Base-by-base conservation (phyloP, 2,797 vertebrate genomes). In the Lerista edwardsae region DNA sequence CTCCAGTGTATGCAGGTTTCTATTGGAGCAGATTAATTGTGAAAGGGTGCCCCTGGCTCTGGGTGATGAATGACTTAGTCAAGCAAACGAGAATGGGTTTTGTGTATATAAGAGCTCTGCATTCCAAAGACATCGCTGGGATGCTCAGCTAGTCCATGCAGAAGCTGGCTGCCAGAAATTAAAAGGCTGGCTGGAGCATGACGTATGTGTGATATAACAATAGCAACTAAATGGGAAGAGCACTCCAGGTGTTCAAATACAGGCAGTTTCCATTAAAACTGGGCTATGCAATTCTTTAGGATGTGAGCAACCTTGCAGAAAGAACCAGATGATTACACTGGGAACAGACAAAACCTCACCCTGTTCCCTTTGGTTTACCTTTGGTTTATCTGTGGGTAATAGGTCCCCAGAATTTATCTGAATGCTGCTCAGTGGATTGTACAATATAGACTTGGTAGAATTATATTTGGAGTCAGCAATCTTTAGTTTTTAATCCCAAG, bases 21-120 rank as follows among this genome's bases (percentile, higher is more conserved):
- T 91, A 91, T 90, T 92, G 86, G 89, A 89, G 88, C 91, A 90
- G 91, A 93, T 90, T 85, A 92, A 92, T 86, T 91, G 85, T 85
- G 90, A 92, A 93, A 91, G 29, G 69, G 79, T 79, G 76, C 75
- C 39, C 89, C 75, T 86, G 80, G 83, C 84, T 71, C 36, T 91
- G 90, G 89, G 47, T 47, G 8, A 76, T 86, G n/a, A 90, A 9
- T 2, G 72, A 85, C 83, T 92, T 4, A 2, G 1, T 86, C 80
- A 91, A 92, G 82, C 88, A 90, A 92, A 91, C 62, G 84, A 84
- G 88, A 89, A 82, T 88, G 3, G 82, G 61, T 82, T 86, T 67
- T 87, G 81, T 83, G 39, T 89, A 0, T 83, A 83, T 87, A 93
- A 92, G 89, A 79, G 84, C 14, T 72, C 75, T 74, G 51, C 62